Evolutionary conservation across 2,888 invertebrate genomes (phyloP).

Genomic region (Plusia festucae): DNA sequence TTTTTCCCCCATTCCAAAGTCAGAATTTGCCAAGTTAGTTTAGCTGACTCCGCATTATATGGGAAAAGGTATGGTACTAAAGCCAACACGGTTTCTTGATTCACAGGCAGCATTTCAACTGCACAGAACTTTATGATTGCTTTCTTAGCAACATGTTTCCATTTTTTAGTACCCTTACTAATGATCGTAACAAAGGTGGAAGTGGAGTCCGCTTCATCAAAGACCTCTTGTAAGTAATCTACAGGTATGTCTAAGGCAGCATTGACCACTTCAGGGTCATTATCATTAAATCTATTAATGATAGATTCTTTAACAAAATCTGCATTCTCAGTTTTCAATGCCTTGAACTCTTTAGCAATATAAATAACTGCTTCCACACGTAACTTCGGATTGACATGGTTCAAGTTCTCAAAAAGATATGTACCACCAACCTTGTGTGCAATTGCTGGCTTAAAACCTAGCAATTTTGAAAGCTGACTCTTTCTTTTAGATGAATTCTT

Average conservation of each 20-base stretch:
- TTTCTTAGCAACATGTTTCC: conserved; percentile 78
- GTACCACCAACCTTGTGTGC: conserved; percentile 86
- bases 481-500: conserved; percentile 69
- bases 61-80: conserved; percentile 91
- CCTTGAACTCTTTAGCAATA: conserved; percentile 88
- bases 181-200: conserved; percentile 86
- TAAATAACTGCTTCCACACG: conserved; percentile 92
- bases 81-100: conserved; percentile 89
- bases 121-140: conserved; percentile 86
- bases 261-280: conserved; percentile 90
- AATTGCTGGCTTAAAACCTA: conserved; percentile 89
- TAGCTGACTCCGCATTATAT: conserved; percentile 69
- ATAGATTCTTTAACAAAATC: conserved; percentile 91
- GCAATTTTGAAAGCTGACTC: conserved; percentile 79
- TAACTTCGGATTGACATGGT: conserved; percentile 91
- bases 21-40: conserved; percentile 74
- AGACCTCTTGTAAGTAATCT: conserved; percentile 74
- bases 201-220: conserved; percentile 83
- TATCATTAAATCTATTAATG: conserved; percentile 91
- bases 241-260: conserved; percentile 86
- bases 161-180: conserved; percentile 77
- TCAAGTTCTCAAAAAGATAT: conserved; percentile 91
- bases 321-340: conserved; percentile 85
- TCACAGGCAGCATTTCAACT: conserved; percentile 79
- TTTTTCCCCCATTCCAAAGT: conserved; percentile 79